Percentiles rank a stretch among this genome's conserved stretches.
phyloP scores from a whole-genome alignment of 2,797 vertebrate genomes.

The Rhabdophis nuchalis region DNA sequence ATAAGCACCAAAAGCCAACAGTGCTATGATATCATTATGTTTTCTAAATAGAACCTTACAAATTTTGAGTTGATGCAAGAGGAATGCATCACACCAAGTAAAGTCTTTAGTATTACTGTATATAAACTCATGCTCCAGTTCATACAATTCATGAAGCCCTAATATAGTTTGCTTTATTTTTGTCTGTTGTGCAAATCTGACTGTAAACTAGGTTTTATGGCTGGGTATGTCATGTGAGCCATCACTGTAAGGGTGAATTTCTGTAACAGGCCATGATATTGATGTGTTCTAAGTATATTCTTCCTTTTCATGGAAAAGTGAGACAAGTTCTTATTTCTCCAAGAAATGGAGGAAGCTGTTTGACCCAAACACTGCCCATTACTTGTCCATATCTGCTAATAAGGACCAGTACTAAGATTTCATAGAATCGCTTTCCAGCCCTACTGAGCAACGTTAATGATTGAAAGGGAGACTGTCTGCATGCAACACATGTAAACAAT shows the following conservation, averaged over 20 bases:
- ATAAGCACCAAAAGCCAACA: not conserved
- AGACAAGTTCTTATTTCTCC: not conserved
- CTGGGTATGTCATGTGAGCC: not conserved
- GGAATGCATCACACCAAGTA: not conserved
- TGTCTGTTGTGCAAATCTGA: not conserved
- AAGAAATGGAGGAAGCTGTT: not conserved
- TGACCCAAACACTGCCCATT: not conserved
- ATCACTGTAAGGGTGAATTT: not conserved
- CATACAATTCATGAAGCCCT: not conserved
- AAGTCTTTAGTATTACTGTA: not conserved
- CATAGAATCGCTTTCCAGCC: not conserved
- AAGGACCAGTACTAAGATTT: not conserved
- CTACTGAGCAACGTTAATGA: not conserved
- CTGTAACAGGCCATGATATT: not conserved
- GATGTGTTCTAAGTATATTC: not conserved
- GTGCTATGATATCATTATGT: not conserved
- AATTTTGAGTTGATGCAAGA: not conserved
- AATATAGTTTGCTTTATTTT: not conserved
- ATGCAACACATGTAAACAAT: not conserved
- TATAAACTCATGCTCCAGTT: not conserved
- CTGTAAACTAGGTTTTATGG: not conserved
- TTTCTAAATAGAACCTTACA: not conserved
- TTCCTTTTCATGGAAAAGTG: not conserved
- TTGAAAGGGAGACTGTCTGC: not conserved
- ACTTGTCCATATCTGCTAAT: not conserved